Evolutionary conservation across 1,140 invertebrate species (phyloP).

Genomic region (Cryptotermes secundus): DNA sequence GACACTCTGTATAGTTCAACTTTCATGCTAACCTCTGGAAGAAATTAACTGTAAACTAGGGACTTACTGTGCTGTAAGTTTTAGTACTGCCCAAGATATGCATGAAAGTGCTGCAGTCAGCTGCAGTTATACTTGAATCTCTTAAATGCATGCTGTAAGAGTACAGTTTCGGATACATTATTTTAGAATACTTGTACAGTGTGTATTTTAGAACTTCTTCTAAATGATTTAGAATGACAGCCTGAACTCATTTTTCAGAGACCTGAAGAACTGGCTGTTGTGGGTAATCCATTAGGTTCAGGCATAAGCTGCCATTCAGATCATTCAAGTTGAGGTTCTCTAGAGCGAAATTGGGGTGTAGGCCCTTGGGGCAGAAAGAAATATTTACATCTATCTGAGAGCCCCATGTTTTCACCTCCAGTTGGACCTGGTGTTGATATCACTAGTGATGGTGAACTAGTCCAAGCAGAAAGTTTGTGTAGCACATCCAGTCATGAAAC

Average conservation of each 20-base stretch:
- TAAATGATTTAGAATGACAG: background rate
- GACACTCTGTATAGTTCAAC: too few relatives aligned
- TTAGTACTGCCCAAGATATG: too few relatives aligned
- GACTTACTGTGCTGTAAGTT: too few relatives aligned
- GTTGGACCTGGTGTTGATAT: conserved; percentile 12
- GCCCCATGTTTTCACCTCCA: background rate
- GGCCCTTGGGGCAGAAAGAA: conserved; percentile 26
- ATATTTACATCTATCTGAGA: conserved; percentile 2
- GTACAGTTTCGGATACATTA: too few relatives aligned
- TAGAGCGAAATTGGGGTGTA: conserved; percentile 7
- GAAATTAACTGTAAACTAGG: too few relatives aligned
- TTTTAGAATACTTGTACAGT: too few relatives aligned
- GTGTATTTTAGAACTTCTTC: too few relatives aligned
- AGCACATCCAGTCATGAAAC: too few relatives aligned
- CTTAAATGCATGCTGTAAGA: too few relatives aligned
- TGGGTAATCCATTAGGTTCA: conserved; percentile 13
- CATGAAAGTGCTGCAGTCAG: too few relatives aligned
- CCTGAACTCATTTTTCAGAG: conserved; percentile 22
- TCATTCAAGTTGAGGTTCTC: background rate
- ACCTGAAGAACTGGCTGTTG: background rate
- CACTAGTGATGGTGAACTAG: background rate
- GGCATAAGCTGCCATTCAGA: conserved; percentile 17
- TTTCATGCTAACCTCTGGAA: too few relatives aligned
- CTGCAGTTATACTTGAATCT: too few relatives aligned
- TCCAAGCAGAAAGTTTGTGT: background rate